Conservation (phyloP, 1,140 invertebrate genomes). For the Achroia grisella region DNA sequence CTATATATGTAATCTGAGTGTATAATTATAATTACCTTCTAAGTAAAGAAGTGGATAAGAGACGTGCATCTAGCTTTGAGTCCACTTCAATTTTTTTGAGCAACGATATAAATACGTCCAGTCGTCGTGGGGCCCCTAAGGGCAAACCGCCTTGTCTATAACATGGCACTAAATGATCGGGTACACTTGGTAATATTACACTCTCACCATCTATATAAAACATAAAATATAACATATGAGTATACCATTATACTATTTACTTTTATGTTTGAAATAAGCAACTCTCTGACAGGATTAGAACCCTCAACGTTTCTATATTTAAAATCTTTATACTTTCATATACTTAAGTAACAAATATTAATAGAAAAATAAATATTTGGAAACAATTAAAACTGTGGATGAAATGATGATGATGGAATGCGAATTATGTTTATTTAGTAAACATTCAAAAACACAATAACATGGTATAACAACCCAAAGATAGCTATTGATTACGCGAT, state of each 20-base stretch:
- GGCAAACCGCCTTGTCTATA: conserved; percentile 60
- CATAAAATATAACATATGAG: neutral
- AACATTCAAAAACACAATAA: too few relatives aligned
- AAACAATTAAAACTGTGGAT: too few relatives aligned
- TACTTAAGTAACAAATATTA: neutral
- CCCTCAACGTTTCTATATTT: too few relatives aligned
- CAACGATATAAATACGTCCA: conserved; percentile 72
- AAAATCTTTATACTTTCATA: too few relatives aligned
- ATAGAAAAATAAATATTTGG: neutral
- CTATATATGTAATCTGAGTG: neutral
- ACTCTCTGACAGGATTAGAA: too few relatives aligned
- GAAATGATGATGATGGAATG: too few relatives aligned
- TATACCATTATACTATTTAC: neutral
- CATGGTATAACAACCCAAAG: too few relatives aligned
- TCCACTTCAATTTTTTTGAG: conserved; percentile 71
- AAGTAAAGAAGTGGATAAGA: conserved; percentile 70
- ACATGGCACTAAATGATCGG: conserved; percentile 66
- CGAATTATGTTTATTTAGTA: too few relatives aligned
- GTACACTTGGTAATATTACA: conserved; percentile 58
- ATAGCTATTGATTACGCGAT: too few relatives aligned
- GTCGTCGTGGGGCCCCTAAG: conserved; percentile 59
- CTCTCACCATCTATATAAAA: conserved; percentile 19
- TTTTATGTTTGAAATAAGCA: too few relatives aligned
- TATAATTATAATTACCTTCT: conserved; percentile 55
- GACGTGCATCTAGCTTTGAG: conserved; percentile 64